phyloP scores from a whole-genome alignment of 1,140 invertebrate species.

The Zophobas morio region DNA sequence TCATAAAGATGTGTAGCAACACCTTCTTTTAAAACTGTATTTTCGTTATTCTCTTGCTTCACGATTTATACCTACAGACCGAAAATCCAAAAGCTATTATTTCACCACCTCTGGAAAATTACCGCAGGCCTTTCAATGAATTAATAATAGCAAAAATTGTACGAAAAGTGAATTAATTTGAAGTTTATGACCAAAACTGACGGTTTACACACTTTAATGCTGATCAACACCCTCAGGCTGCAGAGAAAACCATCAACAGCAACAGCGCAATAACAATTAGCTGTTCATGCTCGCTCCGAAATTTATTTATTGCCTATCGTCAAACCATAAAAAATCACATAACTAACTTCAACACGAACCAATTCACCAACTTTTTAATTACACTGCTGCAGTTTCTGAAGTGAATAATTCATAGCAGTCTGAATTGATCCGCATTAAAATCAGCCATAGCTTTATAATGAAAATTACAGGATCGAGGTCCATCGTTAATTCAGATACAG shows the following conservation, averaged over 20 bases:
- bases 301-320: conserved; percentile 14
- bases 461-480: conserved; percentile 42
- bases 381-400: conserved; percentile 29
- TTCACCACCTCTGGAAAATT: no score
- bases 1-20: no score
- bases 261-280: conserved; percentile 3
- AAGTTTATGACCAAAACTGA: background rate
- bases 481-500: conserved; percentile 47
- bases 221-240: background rate
- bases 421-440: conserved; percentile 37
- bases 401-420: conserved; percentile 28
- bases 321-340: background rate
- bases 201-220: background rate
- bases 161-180: no score
- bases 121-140: no score
- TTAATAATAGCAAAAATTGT: no score
- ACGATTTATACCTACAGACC: no score
- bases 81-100: no score
- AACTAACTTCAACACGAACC: conserved; percentile 29
- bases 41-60: no score
- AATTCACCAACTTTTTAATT: conserved; percentile 33
- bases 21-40: no score
- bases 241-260: background rate
- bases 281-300: background rate
- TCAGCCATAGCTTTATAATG: conserved; percentile 32